Conservation (phyloP, 1,140 invertebrate species). For the Drosophila melanica region DNA sequence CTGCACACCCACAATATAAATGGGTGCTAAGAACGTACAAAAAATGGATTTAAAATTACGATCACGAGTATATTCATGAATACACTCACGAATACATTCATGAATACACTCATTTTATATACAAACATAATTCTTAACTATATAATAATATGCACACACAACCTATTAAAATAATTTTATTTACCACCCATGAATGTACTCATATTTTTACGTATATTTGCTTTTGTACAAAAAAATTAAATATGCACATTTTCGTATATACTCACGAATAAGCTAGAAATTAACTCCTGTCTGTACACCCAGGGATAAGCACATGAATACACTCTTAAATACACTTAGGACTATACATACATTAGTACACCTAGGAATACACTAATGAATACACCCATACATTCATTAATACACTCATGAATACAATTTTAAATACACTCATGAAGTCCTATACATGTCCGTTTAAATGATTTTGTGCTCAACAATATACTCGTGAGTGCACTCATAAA, state of each 20-base stretch:
- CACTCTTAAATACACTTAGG: not conserved
- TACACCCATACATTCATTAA: not conserved
- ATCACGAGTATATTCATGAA: not conserved
- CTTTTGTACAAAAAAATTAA: no score
- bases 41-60: not conserved
- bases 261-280: conserved; percentile 4
- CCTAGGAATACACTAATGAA: not conserved
- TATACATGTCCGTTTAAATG: not conserved
- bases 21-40: conserved; percentile 28
- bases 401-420: not conserved
- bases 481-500: not conserved
- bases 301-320: not conserved
- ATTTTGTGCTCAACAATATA: not conserved
- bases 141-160: no score
- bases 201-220: not conserved
- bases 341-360: not conserved
- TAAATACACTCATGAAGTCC: conserved; percentile 7
- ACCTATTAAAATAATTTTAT: no score
- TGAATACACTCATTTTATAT: not conserved
- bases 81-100: not conserved
- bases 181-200: not conserved
- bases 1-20: conserved; percentile 19
- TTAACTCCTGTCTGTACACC: no score
- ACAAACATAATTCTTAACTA: not conserved
- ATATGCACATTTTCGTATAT: no score